Evolutionary conservation across 2,888 invertebrate genomes (phyloP).

Genomic region (Drosophila recens): DNA sequence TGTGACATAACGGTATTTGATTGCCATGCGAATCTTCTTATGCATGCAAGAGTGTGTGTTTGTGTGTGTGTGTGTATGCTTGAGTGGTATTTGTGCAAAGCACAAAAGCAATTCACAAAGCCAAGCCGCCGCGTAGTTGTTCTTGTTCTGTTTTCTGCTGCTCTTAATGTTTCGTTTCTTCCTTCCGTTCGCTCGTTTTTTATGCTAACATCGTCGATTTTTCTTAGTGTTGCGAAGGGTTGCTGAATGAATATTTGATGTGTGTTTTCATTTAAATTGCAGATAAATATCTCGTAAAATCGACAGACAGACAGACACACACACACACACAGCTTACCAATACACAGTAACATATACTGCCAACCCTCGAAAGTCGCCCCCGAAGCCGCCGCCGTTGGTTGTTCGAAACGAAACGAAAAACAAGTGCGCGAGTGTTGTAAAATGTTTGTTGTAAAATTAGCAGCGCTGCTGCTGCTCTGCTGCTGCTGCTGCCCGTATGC

Average conservation of each 20-base stretch:
- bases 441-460: conserved; percentile 56
- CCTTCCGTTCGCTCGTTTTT: conserved; percentile 11
- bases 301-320: too few relatives aligned
- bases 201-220: background rate
- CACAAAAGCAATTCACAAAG: conserved; percentile 23
- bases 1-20: conserved; percentile 71
- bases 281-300: conserved; percentile 60
- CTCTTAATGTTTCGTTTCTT: conserved; percentile 10
- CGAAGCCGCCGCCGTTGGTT: conserved; percentile 26
- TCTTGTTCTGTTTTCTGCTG: conserved; percentile 5
- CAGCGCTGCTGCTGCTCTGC: conserved; percentile 63
- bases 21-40: conserved; percentile 24
- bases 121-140: conserved; percentile 13
- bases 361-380: conserved; percentile 54
- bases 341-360: conserved; percentile 66
- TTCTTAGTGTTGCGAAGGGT: background rate
- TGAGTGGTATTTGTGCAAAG: conserved; percentile 25
- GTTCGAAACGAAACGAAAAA: conserved; percentile 25
- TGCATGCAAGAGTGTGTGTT: conserved; percentile 14
- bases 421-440: conserved; percentile 65
- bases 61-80: conserved; percentile 15
- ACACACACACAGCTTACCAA: conserved; percentile 30
- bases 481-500: conserved; percentile 36
- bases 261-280: conserved; percentile 59
- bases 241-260: conserved; percentile 37